These are phyloP conservation scores for Cephalopachus bancanus DNA, from an alignment of 2,797 vertebrate genomes.

Conservation along the genomic window DNA sequence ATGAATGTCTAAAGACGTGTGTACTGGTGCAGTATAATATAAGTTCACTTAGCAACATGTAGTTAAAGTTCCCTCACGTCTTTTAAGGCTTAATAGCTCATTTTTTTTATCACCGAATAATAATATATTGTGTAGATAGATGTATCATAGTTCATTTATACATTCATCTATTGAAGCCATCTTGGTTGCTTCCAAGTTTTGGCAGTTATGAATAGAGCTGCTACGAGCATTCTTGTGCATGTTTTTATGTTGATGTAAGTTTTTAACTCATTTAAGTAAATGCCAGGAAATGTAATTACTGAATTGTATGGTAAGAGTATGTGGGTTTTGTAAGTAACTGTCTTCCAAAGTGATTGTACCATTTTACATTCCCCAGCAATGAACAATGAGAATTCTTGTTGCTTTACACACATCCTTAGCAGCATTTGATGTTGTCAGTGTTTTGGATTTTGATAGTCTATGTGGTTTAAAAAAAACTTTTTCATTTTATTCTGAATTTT, in stretches of 20 bases:
- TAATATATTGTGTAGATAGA: not conserved
- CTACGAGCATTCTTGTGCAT: not conserved
- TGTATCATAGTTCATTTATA: not conserved
- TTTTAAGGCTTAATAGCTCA: not conserved
- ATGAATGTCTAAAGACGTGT: not conserved
- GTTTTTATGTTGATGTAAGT: not conserved
- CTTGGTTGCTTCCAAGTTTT: not conserved
- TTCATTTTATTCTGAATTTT: not conserved
- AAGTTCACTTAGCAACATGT: not conserved
- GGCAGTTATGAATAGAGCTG: not conserved
- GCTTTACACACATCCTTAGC: not conserved
- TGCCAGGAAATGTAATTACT: not conserved
- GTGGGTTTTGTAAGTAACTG: conserved; percentile 5
- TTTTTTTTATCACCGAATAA: not conserved
- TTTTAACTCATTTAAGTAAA: not conserved
- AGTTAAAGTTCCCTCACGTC: not conserved
- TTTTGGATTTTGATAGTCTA: conserved; percentile 48
- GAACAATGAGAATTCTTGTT: not conserved
- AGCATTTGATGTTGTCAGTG: not conserved
- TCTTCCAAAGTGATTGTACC: not conserved
- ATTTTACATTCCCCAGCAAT: not conserved
- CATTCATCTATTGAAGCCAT: not conserved
- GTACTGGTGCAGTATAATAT: not conserved
- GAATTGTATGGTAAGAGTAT: not conserved
- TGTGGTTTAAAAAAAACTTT: not conserved